phyloP scores from a whole-genome alignment of 2,888 invertebrate genomes.

The Synergus japonicus region DNA sequence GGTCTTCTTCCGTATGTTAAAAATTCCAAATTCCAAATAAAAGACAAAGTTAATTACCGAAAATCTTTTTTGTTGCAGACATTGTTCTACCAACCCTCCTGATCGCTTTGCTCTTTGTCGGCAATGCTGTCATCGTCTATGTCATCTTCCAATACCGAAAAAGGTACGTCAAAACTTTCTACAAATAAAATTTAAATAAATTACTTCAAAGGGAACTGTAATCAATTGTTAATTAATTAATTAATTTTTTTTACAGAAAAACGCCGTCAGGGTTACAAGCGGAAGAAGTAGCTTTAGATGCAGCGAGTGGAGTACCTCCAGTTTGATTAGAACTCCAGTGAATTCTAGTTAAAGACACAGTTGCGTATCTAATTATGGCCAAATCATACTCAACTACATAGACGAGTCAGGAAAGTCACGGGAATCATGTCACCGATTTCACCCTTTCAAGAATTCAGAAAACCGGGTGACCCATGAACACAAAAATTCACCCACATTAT shows the following conservation, averaged over 20 bases:
- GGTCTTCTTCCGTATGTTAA: not conserved
- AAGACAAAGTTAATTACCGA: not conserved
- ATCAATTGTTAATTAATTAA: slow-evolving; percentile 37
- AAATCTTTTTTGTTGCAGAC: slow-evolving; percentile 78
- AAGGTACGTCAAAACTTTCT: slow-evolving; percentile 78
- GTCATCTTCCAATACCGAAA: slow-evolving; percentile 86
- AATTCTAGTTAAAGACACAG: slow-evolving; percentile 30
- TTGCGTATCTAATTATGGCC: slow-evolving; percentile 24
- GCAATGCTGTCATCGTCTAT: slow-evolving; percentile 86
- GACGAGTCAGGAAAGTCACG: slow-evolving; percentile 15
- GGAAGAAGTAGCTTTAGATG: slow-evolving; percentile 73
- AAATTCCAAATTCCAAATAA: not conserved
- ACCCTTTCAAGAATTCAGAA: slow-evolving; percentile 1
- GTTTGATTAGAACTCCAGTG: slow-evolving; percentile 63
- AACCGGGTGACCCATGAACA: not conserved
- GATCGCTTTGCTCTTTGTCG: slow-evolving; percentile 84
- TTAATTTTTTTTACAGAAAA: slow-evolving; percentile 72
- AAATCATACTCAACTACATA: slow-evolving; percentile 20
- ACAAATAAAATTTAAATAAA: not conserved
- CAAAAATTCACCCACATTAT: not conserved
- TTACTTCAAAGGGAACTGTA: slow-evolving; percentile 37
- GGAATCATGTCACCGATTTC: not conserved
- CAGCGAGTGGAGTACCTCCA: slow-evolving; percentile 64
- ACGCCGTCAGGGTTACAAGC: slow-evolving; percentile 69
- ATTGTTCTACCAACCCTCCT: slow-evolving; percentile 85